Percentiles rank a stretch among this genome's conserved stretches.
Evolutionary conservation across 2,113 vertebrate genomes (phyloP).

Genomic region (Choloepus hoffmanni): DNA sequence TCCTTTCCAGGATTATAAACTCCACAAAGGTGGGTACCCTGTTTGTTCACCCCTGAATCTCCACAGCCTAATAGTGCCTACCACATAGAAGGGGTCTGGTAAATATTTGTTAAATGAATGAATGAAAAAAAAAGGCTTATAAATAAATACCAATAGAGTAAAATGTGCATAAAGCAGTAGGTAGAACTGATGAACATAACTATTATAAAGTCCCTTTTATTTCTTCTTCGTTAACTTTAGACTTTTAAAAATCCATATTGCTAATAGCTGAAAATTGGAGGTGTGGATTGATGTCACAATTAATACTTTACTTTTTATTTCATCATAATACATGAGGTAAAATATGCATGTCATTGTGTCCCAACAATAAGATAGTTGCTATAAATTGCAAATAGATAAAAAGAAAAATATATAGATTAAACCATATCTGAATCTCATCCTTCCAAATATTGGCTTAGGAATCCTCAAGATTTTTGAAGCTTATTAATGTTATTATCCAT

Average conservation of each 20-base stretch:
- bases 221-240: constrained; percentile 38
- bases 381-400: not conserved
- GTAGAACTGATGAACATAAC: not conserved
- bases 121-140: not conserved
- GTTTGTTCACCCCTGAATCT: not conserved
- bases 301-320: not conserved
- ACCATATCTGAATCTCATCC: not conserved
- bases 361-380: not conserved
- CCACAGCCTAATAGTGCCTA: not conserved
- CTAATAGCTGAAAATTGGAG: not conserved
- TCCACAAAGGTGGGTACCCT: not conserved
- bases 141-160: not conserved
- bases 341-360: not conserved
- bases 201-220: not conserved
- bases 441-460: not conserved
- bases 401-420: not conserved
- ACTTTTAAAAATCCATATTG: not conserved
- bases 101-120: not conserved
- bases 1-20: not conserved
- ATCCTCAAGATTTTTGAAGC: not conserved
- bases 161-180: not conserved
- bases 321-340: constrained; percentile 20
- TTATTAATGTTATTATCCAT: constrained; percentile 6
- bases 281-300: constrained; percentile 56
- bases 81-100: not conserved